These are phyloP conservation scores for Nerophis ophidion DNA, from an alignment of 2,113 vertebrate species.

Conservation along the genomic window DNA sequence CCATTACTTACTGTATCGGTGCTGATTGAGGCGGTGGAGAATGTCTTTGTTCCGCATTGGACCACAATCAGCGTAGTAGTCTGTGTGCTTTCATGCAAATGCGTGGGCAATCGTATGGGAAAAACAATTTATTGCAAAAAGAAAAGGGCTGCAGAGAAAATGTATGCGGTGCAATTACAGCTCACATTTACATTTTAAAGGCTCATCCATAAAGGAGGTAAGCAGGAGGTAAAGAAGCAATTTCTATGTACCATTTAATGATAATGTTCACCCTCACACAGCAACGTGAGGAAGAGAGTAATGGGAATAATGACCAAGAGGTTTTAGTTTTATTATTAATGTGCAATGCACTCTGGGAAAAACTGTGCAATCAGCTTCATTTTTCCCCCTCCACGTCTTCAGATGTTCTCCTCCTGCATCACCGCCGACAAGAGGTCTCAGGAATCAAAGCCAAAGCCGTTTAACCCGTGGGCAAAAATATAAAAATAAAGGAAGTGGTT, in stretches of 20 bases:
- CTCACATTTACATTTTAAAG: slow-evolving; percentile 8
- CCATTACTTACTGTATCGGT: not conserved
- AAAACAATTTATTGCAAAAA: slow-evolving; percentile 11
- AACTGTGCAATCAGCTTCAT: slow-evolving; percentile 58
- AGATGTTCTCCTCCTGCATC: slow-evolving; percentile 36
- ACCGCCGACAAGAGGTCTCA: slow-evolving; percentile 41
- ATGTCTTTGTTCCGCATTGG: not conserved
- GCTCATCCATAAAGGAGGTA: not conserved
- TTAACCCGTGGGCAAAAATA: slow-evolving; percentile 29
- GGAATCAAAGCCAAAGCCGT: slow-evolving; percentile 36
- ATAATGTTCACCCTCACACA: slow-evolving; percentile 7
- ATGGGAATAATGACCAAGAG: slow-evolving; percentile 14
- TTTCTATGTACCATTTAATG: slow-evolving; percentile 5
- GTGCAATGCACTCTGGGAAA: slow-evolving; percentile 37
- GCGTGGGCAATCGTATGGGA: slow-evolving; percentile 10
- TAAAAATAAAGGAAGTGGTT: slow-evolving; percentile 24
- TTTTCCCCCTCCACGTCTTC: slow-evolving; percentile 28
- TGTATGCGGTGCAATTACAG: not conserved
- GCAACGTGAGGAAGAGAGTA: slow-evolving; percentile 12
- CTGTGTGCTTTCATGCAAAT: slow-evolving; percentile 5
- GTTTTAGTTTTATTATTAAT: slow-evolving; percentile 58
- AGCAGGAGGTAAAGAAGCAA: not conserved
- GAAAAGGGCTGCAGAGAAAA: not conserved
- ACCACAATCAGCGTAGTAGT: not conserved
- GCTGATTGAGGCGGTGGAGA: not conserved